Percentiles rank a stretch among this genome's conserved stretches.
Evolutionary conservation across 2,797 vertebrate genomes (phyloP).

Genomic region (Phyllotis vaccarum): DNA sequence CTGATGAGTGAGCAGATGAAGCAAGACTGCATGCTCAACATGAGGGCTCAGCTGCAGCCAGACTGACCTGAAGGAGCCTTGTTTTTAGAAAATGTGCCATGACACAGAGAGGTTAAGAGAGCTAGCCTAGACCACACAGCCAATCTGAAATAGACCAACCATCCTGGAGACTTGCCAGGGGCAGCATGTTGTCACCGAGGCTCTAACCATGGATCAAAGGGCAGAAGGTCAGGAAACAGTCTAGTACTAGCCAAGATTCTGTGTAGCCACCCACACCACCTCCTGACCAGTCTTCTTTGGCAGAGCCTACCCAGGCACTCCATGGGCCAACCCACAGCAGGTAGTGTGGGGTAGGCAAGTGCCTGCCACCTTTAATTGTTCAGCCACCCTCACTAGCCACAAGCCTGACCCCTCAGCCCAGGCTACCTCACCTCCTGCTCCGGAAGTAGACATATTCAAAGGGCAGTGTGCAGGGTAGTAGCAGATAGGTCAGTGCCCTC

Average conservation of each 20-base stretch:
- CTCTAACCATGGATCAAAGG: not conserved
- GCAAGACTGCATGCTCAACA: too few relatives aligned
- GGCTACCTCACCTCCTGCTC: conserved; percentile 58
- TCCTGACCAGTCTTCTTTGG: too few relatives aligned
- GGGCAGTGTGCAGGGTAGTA: conserved; percentile 68
- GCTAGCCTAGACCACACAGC: not conserved
- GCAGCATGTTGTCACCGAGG: not conserved
- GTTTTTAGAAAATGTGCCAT: not conserved
- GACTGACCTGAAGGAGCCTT: not conserved
- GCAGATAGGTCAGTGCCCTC: not conserved
- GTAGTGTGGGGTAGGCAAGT: not conserved
- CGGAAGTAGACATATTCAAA: conserved; percentile 47
- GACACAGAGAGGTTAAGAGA: not conserved
- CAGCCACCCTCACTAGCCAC: fast-evolving
- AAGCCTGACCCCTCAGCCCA: fast-evolving
- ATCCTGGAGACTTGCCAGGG: not conserved
- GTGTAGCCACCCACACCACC: fast-evolving
- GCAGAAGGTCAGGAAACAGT: not conserved
- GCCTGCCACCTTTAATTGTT: not conserved
- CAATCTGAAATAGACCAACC: not conserved
- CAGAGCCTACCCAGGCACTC: not conserved
- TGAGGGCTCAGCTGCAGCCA: not conserved
- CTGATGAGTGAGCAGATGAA: fast-evolving
- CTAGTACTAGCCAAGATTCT: not conserved
- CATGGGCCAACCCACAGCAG: not conserved